Percentiles rank a stretch among this genome's conserved stretches.
These are phyloP conservation scores for Trididemnum miniatum DNA, from an alignment of 23 tunicate species.

Conservation along the genomic window DNA sequence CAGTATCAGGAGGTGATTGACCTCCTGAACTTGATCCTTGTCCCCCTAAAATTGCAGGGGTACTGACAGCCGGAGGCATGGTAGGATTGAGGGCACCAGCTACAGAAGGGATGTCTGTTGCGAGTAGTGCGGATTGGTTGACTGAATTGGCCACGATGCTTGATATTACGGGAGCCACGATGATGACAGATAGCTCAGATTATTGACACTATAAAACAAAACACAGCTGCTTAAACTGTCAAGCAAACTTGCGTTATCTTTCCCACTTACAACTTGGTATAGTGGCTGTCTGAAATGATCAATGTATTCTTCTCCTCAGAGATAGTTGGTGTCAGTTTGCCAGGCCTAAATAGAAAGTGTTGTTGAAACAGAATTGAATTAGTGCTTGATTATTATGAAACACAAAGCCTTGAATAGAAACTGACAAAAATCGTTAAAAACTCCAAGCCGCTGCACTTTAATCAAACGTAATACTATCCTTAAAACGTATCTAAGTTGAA, in stretches of 20 bases:
- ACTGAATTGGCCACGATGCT: conserved; percentile 43
- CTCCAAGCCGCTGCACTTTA: too few relatives aligned
- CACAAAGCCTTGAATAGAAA: background rate
- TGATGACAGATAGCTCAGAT: background rate
- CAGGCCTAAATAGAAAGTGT: background rate
- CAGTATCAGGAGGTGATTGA: conserved; percentile 85
- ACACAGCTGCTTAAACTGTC: too few relatives aligned
- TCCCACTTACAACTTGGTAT: too few relatives aligned
- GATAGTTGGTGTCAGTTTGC: background rate
- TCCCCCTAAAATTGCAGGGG: conserved; percentile 65
- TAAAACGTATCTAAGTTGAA: too few relatives aligned
- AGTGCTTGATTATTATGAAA: background rate
- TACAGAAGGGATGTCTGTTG: conserved; percentile 38
- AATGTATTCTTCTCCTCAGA: background rate
- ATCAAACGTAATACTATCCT: too few relatives aligned
- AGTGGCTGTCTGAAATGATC: too few relatives aligned
- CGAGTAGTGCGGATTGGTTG: conserved; percentile 47
- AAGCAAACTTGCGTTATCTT: too few relatives aligned
- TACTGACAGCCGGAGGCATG: conserved; percentile 69
- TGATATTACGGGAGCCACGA: background rate
- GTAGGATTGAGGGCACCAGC: conserved; percentile 51
- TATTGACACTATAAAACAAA: too few relatives aligned
- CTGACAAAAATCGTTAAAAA: too few relatives aligned
- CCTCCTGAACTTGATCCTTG: conserved; percentile 83
- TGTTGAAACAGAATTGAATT: background rate